Conservation (phyloP, 2,888 invertebrate genomes). For the Bibio marci region DNA sequence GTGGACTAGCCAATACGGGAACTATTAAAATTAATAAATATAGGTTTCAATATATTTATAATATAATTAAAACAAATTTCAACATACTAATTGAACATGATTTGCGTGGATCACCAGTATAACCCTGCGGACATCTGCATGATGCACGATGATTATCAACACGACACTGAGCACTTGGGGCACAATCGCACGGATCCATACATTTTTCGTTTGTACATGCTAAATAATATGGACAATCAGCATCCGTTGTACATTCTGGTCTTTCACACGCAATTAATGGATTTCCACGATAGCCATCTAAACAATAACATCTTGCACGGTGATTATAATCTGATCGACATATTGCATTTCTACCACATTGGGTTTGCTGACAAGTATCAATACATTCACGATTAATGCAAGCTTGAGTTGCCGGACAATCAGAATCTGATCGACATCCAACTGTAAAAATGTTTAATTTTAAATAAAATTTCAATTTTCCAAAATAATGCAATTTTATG, state of each 20-base stretch:
- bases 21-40: constrained; percentile 19
- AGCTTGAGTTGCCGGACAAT: constrained; percentile 65
- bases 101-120: constrained; percentile 56
- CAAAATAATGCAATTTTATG: constrained; percentile 21
- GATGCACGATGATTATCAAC: constrained; percentile 58
- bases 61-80: background rate
- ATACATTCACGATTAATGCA: constrained; percentile 68
- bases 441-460: constrained; percentile 31
- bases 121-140: constrained; percentile 71
- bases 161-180: constrained; percentile 55
- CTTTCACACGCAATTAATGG: constrained; percentile 59
- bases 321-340: constrained; percentile 63
- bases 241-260: constrained; percentile 58
- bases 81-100: constrained; percentile 42
- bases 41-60: background rate
- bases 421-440: constrained; percentile 70
- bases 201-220: constrained; percentile 66
- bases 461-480: background rate
- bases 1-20: constrained; percentile 35
- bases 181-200: constrained; percentile 71
- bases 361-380: constrained; percentile 60
- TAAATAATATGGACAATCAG: constrained; percentile 61
- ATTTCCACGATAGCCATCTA: constrained; percentile 57
- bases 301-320: constrained; percentile 61
- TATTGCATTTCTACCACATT: constrained; percentile 63